These are phyloP conservation scores for Corythaeola cristata DNA, from an alignment of 2,113 vertebrate genomes.

Conservation along the genomic window DNA sequence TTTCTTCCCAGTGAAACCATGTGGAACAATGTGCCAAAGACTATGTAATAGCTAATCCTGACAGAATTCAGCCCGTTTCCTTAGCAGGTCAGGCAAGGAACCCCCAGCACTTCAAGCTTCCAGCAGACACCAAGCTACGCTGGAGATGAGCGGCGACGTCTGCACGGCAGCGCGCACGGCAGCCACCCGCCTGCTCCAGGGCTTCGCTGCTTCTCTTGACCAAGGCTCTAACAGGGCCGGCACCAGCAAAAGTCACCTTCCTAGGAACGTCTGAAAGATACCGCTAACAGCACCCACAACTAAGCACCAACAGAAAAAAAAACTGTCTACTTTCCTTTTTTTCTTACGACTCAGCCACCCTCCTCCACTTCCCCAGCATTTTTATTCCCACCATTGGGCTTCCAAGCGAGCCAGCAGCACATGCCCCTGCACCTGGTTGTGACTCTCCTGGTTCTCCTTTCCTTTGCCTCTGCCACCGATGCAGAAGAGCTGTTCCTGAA, in stretches of 20 bases:
- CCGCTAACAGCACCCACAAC: background rate
- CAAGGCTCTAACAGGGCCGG: background rate
- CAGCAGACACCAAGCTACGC: background rate
- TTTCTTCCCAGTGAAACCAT: background rate
- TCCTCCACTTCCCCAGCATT: background rate
- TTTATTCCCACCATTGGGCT: background rate
- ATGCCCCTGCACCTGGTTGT: background rate
- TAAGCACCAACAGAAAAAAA: background rate
- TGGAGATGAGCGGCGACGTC: background rate
- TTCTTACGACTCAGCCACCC: background rate
- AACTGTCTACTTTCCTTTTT: background rate
- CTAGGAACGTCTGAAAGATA: background rate
- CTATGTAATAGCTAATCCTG: background rate
- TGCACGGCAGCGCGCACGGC: background rate
- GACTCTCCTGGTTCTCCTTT: background rate
- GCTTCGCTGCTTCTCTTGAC: background rate
- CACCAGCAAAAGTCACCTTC: background rate
- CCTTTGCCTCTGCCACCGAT: fast-evolving
- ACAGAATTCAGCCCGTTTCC: background rate
- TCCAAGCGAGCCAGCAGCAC: background rate
- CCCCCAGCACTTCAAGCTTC: background rate
- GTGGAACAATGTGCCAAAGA: background rate
- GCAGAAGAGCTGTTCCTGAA: background rate
- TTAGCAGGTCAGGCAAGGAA: background rate
- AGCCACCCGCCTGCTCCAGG: background rate